A percentile compares a stretch with the other conserved stretches of the same genome.
These are phyloP conservation scores for Drosophila quasianomalipes DNA, from an alignment of 2,888 invertebrate genomes.

Conservation along the genomic window DNA sequence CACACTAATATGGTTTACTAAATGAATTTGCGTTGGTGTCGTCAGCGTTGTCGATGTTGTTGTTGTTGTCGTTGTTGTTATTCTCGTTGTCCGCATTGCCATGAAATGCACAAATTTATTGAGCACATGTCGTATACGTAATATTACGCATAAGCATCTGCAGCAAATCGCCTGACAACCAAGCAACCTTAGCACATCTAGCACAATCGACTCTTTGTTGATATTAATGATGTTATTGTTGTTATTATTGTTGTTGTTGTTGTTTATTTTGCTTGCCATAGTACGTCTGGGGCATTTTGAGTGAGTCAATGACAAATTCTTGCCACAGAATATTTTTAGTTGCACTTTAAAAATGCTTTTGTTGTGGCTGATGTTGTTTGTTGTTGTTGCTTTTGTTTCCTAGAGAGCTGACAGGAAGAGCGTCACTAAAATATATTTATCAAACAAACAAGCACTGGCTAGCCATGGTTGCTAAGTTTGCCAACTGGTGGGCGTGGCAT, in stretches of 20 bases:
- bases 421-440: slow-evolving; percentile 47
- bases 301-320: slow-evolving; percentile 34
- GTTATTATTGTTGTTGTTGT: slow-evolving; percentile 21
- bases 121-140: slow-evolving; percentile 66
- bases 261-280: neutral
- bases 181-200: slow-evolving; percentile 6
- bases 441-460: slow-evolving; percentile 9
- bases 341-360: slow-evolving; percentile 54
- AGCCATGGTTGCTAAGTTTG: slow-evolving; percentile 2
- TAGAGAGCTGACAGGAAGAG: slow-evolving; percentile 13
- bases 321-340: slow-evolving; percentile 65
- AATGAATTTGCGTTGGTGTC: slow-evolving; percentile 39
- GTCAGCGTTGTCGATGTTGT: slow-evolving; percentile 7
- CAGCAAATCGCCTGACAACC: slow-evolving; percentile 24
- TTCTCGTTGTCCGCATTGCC: slow-evolving; percentile 50
- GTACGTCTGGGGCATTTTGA: slow-evolving; percentile 37
- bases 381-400: slow-evolving; percentile 3
- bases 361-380: neutral
- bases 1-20: slow-evolving; percentile 19
- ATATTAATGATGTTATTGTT: slow-evolving; percentile 22
- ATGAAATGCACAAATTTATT: slow-evolving; percentile 70
- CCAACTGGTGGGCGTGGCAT: slow-evolving; percentile 2
- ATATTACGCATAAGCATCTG: slow-evolving; percentile 39
- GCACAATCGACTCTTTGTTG: neutral
- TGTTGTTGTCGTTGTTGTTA: slow-evolving; percentile 1